phyloP scores from a whole-genome alignment of 2,888 invertebrate species.

The Drosophila flavopinicola region DNA sequence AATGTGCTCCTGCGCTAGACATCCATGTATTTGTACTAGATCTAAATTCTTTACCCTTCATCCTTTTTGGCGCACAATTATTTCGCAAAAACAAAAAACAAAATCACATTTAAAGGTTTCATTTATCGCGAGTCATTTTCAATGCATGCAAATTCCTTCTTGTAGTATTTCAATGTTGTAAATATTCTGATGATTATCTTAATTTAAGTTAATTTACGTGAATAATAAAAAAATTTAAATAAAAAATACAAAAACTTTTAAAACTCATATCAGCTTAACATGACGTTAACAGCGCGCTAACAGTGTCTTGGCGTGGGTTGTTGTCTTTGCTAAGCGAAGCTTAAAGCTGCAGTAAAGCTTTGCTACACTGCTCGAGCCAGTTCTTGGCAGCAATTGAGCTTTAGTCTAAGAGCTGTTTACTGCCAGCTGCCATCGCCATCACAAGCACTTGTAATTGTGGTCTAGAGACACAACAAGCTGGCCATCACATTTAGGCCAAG shows the following conservation, averaged over 20 bases:
- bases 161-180: slow-evolving; percentile 76
- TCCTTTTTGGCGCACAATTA: slow-evolving; percentile 27
- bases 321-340: slow-evolving; percentile 36
- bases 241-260: slow-evolving; percentile 18
- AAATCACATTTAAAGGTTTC: slow-evolving; percentile 27
- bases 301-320: slow-evolving; percentile 25
- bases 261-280: background rate
- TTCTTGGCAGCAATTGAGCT: slow-evolving; percentile 21
- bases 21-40: slow-evolving; percentile 12
- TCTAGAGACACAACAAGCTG: slow-evolving; percentile 16
- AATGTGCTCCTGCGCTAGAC: slow-evolving; percentile 30
- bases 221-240: slow-evolving; percentile 59
- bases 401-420: slow-evolving; percentile 22
- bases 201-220: slow-evolving; percentile 76
- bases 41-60: slow-evolving; percentile 1
- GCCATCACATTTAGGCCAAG: slow-evolving; percentile 64
- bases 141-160: slow-evolving; percentile 60
- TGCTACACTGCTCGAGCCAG: slow-evolving; percentile 3
- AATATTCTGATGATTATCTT: slow-evolving; percentile 75
- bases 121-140: slow-evolving; percentile 45
- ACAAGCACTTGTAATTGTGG: slow-evolving; percentile 2
- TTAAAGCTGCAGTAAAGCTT: slow-evolving; percentile 11
- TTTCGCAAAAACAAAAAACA: slow-evolving; percentile 8
- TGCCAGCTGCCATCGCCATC: background rate
- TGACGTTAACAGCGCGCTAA: slow-evolving; percentile 4